Conservation (phyloP, 23 tunicate genomes). For the Halocynthia roretzi region DNA sequence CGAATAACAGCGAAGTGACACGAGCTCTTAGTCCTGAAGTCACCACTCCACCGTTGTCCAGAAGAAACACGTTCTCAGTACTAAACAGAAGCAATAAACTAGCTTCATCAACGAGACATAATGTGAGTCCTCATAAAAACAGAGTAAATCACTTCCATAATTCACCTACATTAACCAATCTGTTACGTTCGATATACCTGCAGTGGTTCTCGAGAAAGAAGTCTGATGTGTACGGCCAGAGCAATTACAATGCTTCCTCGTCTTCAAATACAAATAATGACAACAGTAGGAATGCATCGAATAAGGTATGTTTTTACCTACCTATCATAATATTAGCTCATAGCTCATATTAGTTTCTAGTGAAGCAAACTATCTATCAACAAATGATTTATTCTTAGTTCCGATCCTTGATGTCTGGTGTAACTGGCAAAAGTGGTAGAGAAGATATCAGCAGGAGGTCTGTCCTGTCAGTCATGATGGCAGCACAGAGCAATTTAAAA, state of each 20-base stretch:
- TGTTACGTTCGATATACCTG: no score
- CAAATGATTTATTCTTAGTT: not conserved
- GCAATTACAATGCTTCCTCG: not conserved
- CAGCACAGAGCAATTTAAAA: not conserved
- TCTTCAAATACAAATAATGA: constrained; percentile 7
- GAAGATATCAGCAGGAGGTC: constrained; percentile 18
- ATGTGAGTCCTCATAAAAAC: constrained; percentile 3
- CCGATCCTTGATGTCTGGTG: constrained; percentile 21
- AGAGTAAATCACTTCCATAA: no score
- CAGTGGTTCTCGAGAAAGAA: constrained; percentile 26
- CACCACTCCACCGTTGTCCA: constrained; percentile 19
- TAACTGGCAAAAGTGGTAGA: constrained; percentile 4
- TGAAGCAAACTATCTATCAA: not conserved
- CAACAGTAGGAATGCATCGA: constrained; percentile 22
- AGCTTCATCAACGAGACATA: constrained; percentile 7
- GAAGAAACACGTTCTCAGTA: constrained; percentile 13
- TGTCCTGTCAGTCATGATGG: constrained; percentile 25
- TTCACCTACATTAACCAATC: no score
- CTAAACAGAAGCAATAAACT: constrained; percentile 21
- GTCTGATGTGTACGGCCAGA: constrained; percentile 19
- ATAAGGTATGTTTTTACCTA: constrained; percentile 2
- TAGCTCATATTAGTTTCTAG: not conserved
- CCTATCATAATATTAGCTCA: not conserved
- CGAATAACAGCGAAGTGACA: constrained; percentile 8
- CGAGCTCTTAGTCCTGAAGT: constrained; percentile 10